phyloP scores from a whole-genome alignment of 2,797 vertebrate species.

The Carapus acus region DNA sequence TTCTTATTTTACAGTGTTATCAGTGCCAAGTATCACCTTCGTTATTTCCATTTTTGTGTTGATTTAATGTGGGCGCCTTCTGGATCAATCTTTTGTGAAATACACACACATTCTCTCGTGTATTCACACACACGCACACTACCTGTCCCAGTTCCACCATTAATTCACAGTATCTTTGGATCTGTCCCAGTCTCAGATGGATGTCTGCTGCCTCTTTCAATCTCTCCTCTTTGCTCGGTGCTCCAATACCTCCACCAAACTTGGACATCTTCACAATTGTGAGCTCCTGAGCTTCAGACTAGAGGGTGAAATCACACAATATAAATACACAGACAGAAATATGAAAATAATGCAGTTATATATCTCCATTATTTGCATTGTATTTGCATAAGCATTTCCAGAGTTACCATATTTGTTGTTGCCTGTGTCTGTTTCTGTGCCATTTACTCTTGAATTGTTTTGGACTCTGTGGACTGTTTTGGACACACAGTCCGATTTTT shows the following conservation, averaged over 20 bases:
- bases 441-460: no score
- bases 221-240: slow-evolving; percentile 89
- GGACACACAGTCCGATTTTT: no score
- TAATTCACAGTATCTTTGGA: slow-evolving; percentile 95
- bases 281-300: slow-evolving; percentile 96
- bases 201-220: slow-evolving; percentile 94
- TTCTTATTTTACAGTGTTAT: not conserved
- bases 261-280: slow-evolving; percentile 98
- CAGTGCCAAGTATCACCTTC: not conserved
- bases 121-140: not conserved
- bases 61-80: no score
- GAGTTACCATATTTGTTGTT: no score
- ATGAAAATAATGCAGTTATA: no score
- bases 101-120: no score
- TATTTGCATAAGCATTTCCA: no score
- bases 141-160: slow-evolving; percentile 99
- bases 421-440: no score
- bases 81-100: no score
- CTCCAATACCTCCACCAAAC: slow-evolving; percentile 91
- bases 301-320: not conserved
- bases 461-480: no score
- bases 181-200: slow-evolving; percentile 88
- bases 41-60: not conserved
- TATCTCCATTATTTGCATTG: not conserved
- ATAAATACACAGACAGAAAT: no score